Conservation (phyloP, 2,888 invertebrate species). For the Caenorhabditis wallacei region DNA sequence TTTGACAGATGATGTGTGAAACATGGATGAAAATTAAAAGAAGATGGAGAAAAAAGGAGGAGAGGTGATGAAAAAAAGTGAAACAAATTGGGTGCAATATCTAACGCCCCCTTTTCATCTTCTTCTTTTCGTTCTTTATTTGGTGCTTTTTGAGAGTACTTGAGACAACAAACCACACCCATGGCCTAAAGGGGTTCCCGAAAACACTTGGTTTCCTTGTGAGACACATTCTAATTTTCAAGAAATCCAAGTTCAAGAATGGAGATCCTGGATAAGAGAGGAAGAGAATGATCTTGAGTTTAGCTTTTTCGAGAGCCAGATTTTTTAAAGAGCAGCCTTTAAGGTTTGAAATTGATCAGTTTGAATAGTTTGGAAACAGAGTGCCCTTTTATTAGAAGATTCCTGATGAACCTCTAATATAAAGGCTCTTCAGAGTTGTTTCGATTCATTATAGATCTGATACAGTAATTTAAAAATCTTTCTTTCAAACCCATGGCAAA, state of each 20-base stretch:
- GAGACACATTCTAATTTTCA: background rate
- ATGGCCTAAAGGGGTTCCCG: constrained; percentile 14
- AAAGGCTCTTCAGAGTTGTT: no score
- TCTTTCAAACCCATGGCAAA: background rate
- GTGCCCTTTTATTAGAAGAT: no score
- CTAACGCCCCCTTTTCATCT: constrained; percentile 4
- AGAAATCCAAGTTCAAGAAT: background rate
- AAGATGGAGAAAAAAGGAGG: background rate
- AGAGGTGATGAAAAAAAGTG: constrained; percentile 9
- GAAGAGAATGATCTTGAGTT: no score
- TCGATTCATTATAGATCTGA: no score
- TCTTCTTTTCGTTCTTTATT: constrained; percentile 12
- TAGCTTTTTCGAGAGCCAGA: no score
- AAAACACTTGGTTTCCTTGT: constrained; percentile 10
- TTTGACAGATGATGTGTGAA: constrained; percentile 44
- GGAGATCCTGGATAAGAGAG: background rate
- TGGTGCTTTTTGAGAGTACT: constrained; percentile 50
- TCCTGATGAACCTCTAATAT: no score
- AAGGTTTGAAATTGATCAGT: no score
- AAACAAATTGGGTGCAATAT: constrained; percentile 61
- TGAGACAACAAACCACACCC: constrained; percentile 7
- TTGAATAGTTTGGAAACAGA: no score
- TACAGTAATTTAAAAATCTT: background rate
- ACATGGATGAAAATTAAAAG: constrained; percentile 25
- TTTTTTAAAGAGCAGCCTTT: no score